Base-by-base conservation (phyloP, 1,140 invertebrate genomes). In the Papilio polyxenes region DNA sequence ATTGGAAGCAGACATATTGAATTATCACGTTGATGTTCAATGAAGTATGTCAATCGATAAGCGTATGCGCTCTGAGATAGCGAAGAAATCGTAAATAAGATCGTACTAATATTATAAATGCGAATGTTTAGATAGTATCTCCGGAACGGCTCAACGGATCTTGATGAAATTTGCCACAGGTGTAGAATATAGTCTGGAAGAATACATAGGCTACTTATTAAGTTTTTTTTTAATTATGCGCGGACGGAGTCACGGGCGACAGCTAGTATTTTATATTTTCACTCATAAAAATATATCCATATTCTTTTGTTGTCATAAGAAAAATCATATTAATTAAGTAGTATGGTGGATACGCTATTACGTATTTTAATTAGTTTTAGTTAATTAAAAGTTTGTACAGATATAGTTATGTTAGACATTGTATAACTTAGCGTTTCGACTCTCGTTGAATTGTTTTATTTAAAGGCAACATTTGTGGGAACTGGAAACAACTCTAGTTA, bases 371-470 rank as follows among this genome's bases (percentile, higher is more conserved):
- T 62, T 65, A 65, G 62, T 65, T 62, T 62, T 62, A 3, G 62
- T 31, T 65, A 65, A 65, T 65, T 65, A 65, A 31, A 65, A 65
- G 7, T 65, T 65, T 31, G 62, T 20, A 7, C 17, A 6, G 17
- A 59, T 5, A 7, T 8, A 59, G 56, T 59, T 59, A 20, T 59
- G 17, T 59, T 59, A 65, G 23, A 65, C 62, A 65, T 65, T 65
- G 62, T 62, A 62, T 9, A 62, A 62, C 15, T 10, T 13, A 31
- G 23, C 62, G 20, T 65, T 31, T 23, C 23, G 11, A 31, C 62
- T 65, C 62, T 65, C 62, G 62, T 65, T 65, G 13, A 65, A 65
- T 65, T 31, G 62, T 65, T 65, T 65, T 65, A 31, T 65, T 65
- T 65, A 65, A 65, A 31, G 31, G 62, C 23, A 65, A 65, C 62